Evolutionary conservation across 2,113 vertebrate species (phyloP).

Genomic region (Larimichthys crocea): DNA sequence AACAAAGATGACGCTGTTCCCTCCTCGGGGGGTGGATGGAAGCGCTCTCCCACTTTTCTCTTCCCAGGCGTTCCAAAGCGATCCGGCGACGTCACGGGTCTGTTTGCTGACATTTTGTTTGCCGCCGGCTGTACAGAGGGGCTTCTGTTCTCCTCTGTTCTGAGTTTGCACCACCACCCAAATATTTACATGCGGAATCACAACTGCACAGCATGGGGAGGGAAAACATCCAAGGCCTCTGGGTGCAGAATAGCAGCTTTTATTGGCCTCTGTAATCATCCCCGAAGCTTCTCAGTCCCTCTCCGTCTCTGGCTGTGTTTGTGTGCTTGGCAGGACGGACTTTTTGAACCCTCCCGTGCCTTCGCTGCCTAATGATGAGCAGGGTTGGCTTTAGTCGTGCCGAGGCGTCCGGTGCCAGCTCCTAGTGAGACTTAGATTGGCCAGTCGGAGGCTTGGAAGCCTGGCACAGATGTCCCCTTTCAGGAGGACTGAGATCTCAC

Average conservation of each 20-base stretch:
- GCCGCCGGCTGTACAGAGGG: slow-evolving; percentile 56
- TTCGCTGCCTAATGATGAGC: slow-evolving; percentile 72
- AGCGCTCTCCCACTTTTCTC: slow-evolving; percentile 33
- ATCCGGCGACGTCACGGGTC: slow-evolving; percentile 48
- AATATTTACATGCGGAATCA: slow-evolving; percentile 78
- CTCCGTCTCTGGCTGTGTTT: slow-evolving; percentile 31
- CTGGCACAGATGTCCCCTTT: slow-evolving; percentile 68
- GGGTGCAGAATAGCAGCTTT: slow-evolving; percentile 49
- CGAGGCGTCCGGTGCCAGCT: slow-evolving; percentile 63
- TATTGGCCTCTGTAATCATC: slow-evolving; percentile 59
- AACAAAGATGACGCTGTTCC: slow-evolving; percentile 70
- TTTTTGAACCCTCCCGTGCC: slow-evolving; percentile 52
- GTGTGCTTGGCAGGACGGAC: slow-evolving; percentile 62
- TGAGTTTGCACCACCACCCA: slow-evolving; percentile 40
- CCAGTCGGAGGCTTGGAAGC: slow-evolving; percentile 46
- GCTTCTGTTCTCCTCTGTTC: slow-evolving; percentile 62
- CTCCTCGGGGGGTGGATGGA: background rate
- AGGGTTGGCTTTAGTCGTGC: slow-evolving; percentile 54
- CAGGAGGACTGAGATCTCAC: slow-evolving; percentile 63
- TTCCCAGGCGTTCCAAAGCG: slow-evolving; percentile 54
- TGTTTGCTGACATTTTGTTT: slow-evolving; percentile 67
- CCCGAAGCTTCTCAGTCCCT: slow-evolving; percentile 33
- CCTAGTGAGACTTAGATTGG: slow-evolving; percentile 65
- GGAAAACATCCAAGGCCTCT: slow-evolving; percentile 52
- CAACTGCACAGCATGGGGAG: slow-evolving; percentile 70